Evolutionary conservation across 2,888 invertebrate species (phyloP).

Genomic region (Tenthredo amoena): DNA sequence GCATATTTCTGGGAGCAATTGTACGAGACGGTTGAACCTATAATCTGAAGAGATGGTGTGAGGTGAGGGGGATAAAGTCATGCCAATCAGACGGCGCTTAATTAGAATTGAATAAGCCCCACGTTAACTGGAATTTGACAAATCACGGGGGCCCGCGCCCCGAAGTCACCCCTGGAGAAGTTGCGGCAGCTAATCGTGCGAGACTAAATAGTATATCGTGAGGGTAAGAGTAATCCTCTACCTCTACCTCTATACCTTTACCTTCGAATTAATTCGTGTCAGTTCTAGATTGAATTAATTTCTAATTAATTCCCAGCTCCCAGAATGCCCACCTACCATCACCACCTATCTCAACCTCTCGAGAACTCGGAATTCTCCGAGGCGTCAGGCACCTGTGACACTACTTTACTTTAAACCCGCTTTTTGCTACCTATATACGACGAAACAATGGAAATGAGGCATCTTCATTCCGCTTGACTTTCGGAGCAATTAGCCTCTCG

Average conservation of each 20-base stretch:
- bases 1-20: not conserved
- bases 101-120: constrained; percentile 51
- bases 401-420: constrained; percentile 20
- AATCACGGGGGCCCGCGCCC: constrained; percentile 12
- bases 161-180: constrained; percentile 38
- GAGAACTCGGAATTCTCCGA: not conserved
- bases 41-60: not conserved
- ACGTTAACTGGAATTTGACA: constrained; percentile 49
- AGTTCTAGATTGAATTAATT: constrained; percentile 43
- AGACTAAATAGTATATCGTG: constrained; percentile 47
- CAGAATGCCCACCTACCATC: constrained; percentile 9
- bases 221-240: constrained; percentile 21
- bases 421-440: not conserved
- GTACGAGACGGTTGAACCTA: not conserved
- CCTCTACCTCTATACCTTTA: constrained; percentile 1
- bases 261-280: constrained; percentile 45
- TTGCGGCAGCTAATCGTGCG: constrained; percentile 48
- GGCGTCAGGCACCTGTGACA: constrained; percentile 36
- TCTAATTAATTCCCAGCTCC: constrained; percentile 34
- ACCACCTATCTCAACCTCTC: not conserved
- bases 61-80: not conserved
- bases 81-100: constrained; percentile 36
- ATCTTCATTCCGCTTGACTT: not conserved
- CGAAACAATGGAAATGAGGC: not conserved
- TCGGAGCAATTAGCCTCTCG: not conserved